Conservation (phyloP, 2,888 invertebrate species). For the Lasioglossum calceatum region DNA sequence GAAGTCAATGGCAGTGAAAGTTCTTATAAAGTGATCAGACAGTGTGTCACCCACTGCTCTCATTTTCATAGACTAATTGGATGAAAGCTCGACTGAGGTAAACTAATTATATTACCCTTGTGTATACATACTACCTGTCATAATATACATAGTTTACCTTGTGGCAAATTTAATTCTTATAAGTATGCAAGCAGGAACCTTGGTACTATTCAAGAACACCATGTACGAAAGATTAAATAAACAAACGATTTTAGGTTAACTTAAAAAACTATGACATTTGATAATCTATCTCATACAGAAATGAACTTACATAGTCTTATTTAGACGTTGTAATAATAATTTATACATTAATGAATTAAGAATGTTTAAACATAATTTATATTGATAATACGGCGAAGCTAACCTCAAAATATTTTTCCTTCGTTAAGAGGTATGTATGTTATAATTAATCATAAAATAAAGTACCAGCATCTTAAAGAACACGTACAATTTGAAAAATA, state of each 20-base stretch:
- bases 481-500: conserved; percentile 7
- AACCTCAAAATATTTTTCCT: conserved; percentile 41
- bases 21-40: conserved; percentile 75
- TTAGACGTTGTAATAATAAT: neutral
- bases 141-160: conserved; percentile 62
- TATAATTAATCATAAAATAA: neutral
- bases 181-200: conserved; percentile 29
- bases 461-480: neutral
- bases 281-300: neutral
- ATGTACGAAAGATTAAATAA: conserved; percentile 22
- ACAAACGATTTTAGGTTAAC: neutral
- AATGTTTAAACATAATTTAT: neutral
- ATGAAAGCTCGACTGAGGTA: conserved; percentile 80
- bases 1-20: conserved; percentile 81
- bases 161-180: conserved; percentile 42
- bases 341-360: neutral
- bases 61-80: conserved; percentile 82
- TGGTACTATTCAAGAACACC: conserved; percentile 16
- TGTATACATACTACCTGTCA: conserved; percentile 62
- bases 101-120: conserved; percentile 81
- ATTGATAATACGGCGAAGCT: conserved; percentile 12
- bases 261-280: neutral
- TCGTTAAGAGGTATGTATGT: neutral
- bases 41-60: conserved; percentile 80
- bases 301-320: neutral